These are phyloP conservation scores for Phodopus roborovskii DNA, from an alignment of 2,113 vertebrate species.

Conservation along the genomic window DNA sequence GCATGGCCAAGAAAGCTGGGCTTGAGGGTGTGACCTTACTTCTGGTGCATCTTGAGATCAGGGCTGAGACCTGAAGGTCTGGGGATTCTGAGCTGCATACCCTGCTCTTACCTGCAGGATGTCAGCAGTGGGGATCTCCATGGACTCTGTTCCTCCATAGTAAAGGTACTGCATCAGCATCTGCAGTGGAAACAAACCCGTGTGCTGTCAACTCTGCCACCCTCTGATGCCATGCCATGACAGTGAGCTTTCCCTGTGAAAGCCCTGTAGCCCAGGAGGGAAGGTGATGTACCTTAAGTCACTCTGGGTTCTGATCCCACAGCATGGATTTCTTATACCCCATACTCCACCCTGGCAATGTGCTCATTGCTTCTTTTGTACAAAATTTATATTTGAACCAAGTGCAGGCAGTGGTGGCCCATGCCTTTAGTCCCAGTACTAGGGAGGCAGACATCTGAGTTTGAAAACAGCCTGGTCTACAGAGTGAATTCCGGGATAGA, in stretches of 20 bases:
- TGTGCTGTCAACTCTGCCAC: not conserved
- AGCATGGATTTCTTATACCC: too few relatives aligned
- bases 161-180: constrained; percentile 99
- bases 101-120: constrained; percentile 91
- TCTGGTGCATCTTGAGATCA: not conserved
- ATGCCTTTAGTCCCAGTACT: too few relatives aligned
- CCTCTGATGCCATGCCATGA: not conserved
- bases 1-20: not conserved
- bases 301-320: not conserved
- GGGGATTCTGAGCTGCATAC: accelerated
- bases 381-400: not conserved
- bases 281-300: not conserved
- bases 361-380: not conserved
- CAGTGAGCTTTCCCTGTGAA: not conserved
- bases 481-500: too few relatives aligned
- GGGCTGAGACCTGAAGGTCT: not conserved
- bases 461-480: too few relatives aligned
- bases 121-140: constrained; percentile 92
- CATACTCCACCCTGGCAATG: accelerated
- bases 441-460: too few relatives aligned
- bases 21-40: not conserved
- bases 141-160: constrained; percentile 94
- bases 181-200: constrained; percentile 81
- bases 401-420: not conserved
- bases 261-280: not conserved